Percentiles rank a stretch among this genome's conserved stretches.
Evolutionary conservation across 2,888 invertebrate genomes (phyloP).

Genomic region (Lepidonotus clava): DNA sequence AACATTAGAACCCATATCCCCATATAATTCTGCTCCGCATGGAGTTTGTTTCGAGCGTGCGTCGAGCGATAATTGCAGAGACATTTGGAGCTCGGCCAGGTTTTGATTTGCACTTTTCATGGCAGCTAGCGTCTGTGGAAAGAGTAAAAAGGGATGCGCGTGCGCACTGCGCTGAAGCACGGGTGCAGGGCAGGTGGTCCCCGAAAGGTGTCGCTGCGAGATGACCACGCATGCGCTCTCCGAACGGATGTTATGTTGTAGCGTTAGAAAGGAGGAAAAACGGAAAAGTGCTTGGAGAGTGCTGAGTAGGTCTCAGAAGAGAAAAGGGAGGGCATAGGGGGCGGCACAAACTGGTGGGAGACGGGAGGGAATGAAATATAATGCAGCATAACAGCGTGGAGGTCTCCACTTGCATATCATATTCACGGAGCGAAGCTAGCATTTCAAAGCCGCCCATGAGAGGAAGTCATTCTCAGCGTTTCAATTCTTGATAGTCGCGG

Average conservation of each 20-base stretch:
- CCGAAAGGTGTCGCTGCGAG: background rate
- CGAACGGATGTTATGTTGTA: too few species aligned
- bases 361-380: background rate
- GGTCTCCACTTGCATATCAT: background rate
- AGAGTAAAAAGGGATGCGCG: background rate
- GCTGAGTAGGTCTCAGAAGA: too few species aligned
- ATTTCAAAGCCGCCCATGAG: background rate
- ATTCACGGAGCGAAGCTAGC: background rate
- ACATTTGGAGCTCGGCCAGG: background rate
- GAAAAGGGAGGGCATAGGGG: too few species aligned
- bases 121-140: slow-evolving; percentile 5
- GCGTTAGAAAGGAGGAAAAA: background rate
- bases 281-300: too few species aligned
- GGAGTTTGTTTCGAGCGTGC: too few species aligned
- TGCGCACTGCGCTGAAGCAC: too few species aligned
- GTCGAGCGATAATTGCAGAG: background rate
- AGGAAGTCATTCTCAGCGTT: background rate
- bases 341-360: too few species aligned
- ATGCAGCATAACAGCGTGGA: background rate
- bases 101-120: slow-evolving; percentile 49
- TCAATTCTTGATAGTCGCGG: background rate
- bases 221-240: background rate
- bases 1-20: too few species aligned
- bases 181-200: background rate
- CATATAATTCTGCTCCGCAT: too few species aligned